Evolutionary conservation across 2,888 invertebrate genomes (phyloP).

Genomic region (Volucella inflata): DNA sequence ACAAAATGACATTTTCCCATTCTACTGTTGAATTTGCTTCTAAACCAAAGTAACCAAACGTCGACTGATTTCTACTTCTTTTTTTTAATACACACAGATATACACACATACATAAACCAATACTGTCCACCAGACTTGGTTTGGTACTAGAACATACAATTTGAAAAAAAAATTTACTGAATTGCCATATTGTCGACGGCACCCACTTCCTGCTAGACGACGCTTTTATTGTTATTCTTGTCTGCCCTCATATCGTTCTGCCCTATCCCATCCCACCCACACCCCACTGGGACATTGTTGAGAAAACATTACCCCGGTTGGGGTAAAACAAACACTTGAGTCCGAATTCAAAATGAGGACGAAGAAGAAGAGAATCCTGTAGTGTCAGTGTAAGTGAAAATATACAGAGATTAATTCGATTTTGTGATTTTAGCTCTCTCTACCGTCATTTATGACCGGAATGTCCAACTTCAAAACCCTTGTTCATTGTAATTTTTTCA

Average conservation of each 20-base stretch:
- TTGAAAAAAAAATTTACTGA: conserved; percentile 38
- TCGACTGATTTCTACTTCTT: background rate
- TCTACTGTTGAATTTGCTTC: conserved; percentile 56
- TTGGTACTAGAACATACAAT: conserved; percentile 28
- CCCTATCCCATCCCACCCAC: background rate
- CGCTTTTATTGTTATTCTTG: conserved; percentile 58
- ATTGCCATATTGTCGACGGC: conserved; percentile 67
- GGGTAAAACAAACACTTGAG: conserved; percentile 57
- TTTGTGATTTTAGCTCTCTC: conserved; percentile 66
- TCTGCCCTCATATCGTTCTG: conserved; percentile 46
- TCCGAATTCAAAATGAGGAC: conserved; percentile 17
- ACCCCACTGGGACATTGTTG: conserved; percentile 10
- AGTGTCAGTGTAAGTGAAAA: conserved; percentile 23
- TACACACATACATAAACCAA: conserved; percentile 16
- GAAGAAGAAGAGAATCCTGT: conserved; percentile 1
- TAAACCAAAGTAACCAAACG: conserved; percentile 68
- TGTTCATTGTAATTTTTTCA: conserved; percentile 49
- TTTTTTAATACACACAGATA: background rate
- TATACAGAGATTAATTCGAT: conserved; percentile 66
- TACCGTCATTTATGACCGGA: conserved; percentile 72
- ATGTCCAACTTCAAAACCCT: conserved; percentile 56
- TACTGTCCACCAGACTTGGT: conserved; percentile 33
- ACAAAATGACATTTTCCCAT: conserved; percentile 56
- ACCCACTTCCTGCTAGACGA: conserved; percentile 55
- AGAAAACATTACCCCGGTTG: conserved; percentile 39